Base-by-base conservation (phyloP, 1,140 invertebrate genomes). In the Leptinotarsa lineolata region DNA sequence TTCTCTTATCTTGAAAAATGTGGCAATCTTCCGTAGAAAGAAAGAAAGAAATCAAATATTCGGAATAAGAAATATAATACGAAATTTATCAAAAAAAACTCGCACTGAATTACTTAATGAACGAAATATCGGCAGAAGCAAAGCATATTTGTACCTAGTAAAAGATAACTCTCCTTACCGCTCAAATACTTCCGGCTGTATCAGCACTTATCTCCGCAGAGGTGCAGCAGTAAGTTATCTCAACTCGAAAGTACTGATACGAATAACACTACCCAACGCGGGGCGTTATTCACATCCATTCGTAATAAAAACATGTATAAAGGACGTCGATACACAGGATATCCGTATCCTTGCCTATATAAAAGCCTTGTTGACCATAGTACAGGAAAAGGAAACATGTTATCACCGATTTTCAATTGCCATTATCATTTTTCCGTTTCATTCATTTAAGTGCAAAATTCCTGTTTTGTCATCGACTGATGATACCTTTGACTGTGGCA, bases 381-480 rank as follows among this genome's bases (percentile, higher is more conserved):
- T 73, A 81, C 80, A 80, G 81, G 81, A 82, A 82, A 78, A 81
- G 81, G 81, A 82, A 82, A 81, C 76, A 78, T 81, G 80, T 82
- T 82, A 82, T 82, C 81, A 78, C 75, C 80, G 79, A 82, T 82
- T 81, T 82, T 81, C 81, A 82, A 81, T 82, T 81, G 79, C 78
- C 77, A 80, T 79, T 80, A 82, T 81, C 81, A 77, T 77, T 75
- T 81, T 81, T 77, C 78, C 77, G 78, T 78, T 78, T 74, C 71
- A 76, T 80, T 78, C 77, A 73, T 75, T 72, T 76, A 78, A 78
- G 74, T 78, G 74, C 77, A 76, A 78, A 78, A 78, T 75, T 78
- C 77, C 74, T 78, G 74, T 77, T 65, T 77, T 65, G 69, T 71
- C 16, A 67, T 68, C 48, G n/a, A 45, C 30, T 68, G 20, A 68